A percentile compares a stretch with the other conserved stretches of the same genome.
Evolutionary conservation across 2,797 vertebrate genomes (phyloP).

Genomic region (Salmo trutta): DNA sequence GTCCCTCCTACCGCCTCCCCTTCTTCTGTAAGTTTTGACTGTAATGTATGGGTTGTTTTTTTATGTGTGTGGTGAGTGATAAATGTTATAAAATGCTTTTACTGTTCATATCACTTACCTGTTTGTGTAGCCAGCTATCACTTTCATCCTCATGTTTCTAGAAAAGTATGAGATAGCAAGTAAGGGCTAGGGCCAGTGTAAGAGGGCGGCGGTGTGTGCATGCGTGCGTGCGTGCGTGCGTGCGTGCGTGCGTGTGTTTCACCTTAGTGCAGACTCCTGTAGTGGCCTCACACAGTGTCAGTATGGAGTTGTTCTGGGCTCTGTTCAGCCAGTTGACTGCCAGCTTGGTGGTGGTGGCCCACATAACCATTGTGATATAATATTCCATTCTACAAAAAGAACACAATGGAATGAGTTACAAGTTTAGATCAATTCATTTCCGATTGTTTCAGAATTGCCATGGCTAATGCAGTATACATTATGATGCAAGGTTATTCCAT

Average conservation of each 20-base stretch:
- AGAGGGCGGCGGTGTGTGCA: background rate
- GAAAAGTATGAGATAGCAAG: slow-evolving; percentile 39
- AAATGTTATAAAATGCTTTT: background rate
- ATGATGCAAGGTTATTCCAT: too few relatives aligned
- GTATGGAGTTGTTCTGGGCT: slow-evolving; percentile 95
- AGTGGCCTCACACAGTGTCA: slow-evolving; percentile 93
- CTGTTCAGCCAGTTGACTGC: slow-evolving; percentile 98
- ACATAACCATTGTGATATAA: slow-evolving; percentile 97
- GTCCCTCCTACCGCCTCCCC: too few relatives aligned
- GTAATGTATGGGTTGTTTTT: background rate
- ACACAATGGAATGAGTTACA: background rate
- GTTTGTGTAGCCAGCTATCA: slow-evolving; percentile 93
- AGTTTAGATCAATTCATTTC: background rate
- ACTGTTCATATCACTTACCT: slow-evolving; percentile 75
- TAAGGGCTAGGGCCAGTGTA: background rate
- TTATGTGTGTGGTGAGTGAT: background rate
- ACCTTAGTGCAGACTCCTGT: slow-evolving; percentile 97
- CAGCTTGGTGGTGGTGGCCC: slow-evolving; percentile 97
- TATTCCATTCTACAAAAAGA: slow-evolving; percentile 80
- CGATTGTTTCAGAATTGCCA: too few relatives aligned
- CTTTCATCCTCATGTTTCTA: slow-evolving; percentile 99
- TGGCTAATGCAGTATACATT: background rate
- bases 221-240: background rate
- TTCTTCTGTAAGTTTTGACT: background rate
- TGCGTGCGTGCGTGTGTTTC: background rate